phyloP scores from a whole-genome alignment of 2,888 invertebrate genomes.

The Eupithecia inturbata region DNA sequence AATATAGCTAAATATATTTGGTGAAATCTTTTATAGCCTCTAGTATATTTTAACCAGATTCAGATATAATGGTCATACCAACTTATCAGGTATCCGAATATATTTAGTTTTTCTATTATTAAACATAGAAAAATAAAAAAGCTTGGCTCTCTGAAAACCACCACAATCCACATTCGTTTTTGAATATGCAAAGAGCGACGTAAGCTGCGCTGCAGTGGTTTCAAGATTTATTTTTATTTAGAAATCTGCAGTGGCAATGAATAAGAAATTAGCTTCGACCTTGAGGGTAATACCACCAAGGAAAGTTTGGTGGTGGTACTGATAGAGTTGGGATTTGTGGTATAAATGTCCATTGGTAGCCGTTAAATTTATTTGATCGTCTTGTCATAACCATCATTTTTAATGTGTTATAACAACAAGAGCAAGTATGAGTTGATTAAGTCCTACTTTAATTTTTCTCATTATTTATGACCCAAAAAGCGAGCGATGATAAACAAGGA shows the following conservation, averaged over 20 bases:
- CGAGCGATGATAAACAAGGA: background rate
- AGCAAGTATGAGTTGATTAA: background rate
- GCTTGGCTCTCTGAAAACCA: background rate
- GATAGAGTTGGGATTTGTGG: background rate
- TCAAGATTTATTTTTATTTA: slow-evolving; percentile 14
- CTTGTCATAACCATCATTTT: background rate
- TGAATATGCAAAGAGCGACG: slow-evolving; percentile 14
- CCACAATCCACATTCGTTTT: background rate
- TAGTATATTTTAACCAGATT: too few relatives aligned
- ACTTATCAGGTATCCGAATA: background rate
- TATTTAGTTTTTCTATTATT: background rate
- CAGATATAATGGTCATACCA: too few relatives aligned
- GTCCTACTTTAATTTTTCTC: background rate
- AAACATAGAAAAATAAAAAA: background rate
- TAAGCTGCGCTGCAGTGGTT: slow-evolving; percentile 5
- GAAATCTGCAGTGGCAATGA: slow-evolving; percentile 23
- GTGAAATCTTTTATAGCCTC: background rate
- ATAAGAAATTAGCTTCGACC: slow-evolving; percentile 21
- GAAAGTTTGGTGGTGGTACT: background rate
- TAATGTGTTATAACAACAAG: background rate
- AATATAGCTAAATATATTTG: background rate
- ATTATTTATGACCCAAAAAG: background rate
- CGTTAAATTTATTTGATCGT: background rate
- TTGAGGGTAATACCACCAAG: background rate
- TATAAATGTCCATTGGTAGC: background rate